These are phyloP conservation scores for Xylota segnis DNA, from an alignment of 2,888 invertebrate genomes.

Conservation along the genomic window DNA sequence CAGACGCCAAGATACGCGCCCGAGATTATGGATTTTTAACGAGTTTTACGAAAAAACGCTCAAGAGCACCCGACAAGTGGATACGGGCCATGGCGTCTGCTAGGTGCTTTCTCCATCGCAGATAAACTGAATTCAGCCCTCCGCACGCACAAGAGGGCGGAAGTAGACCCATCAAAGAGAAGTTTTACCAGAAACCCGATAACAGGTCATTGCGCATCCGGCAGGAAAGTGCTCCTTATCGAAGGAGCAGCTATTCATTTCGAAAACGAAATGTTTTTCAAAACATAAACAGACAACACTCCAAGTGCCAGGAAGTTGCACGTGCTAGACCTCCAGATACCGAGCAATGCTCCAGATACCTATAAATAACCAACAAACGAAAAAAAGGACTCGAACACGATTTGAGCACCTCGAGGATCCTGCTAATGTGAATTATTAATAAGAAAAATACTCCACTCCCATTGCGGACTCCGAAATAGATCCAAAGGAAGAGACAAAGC, in stretches of 20 bases:
- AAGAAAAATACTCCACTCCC: slow-evolving; percentile 78
- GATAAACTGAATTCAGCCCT: slow-evolving; percentile 45
- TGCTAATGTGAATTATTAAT: slow-evolving; percentile 85
- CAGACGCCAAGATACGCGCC: slow-evolving; percentile 54
- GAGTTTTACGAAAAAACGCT: slow-evolving; percentile 80
- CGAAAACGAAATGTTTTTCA: slow-evolving; percentile 53
- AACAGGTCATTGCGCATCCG: slow-evolving; percentile 63
- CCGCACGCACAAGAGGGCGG: slow-evolving; percentile 22
- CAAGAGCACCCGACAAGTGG: slow-evolving; percentile 56
- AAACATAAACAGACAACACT: slow-evolving; percentile 68
- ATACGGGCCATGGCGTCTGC: slow-evolving; percentile 62
- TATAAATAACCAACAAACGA: slow-evolving; percentile 59
- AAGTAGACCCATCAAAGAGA: slow-evolving; percentile 7
- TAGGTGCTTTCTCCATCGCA: slow-evolving; percentile 57
- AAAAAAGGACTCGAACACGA: slow-evolving; percentile 27
- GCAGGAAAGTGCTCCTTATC: slow-evolving; percentile 50
- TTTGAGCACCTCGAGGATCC: slow-evolving; percentile 64
- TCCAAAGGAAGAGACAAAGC: slow-evolving; percentile 54
- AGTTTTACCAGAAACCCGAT: slow-evolving; percentile 35
- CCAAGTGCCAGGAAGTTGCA: slow-evolving; percentile 66
- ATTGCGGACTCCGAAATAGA: slow-evolving; percentile 55
- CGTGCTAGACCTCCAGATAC: slow-evolving; percentile 46
- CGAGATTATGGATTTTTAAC: slow-evolving; percentile 84
- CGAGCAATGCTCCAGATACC: slow-evolving; percentile 29
- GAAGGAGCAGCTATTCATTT: slow-evolving; percentile 28